Conservation (phyloP, 2,888 invertebrate genomes). For the Branchellion lobata region DNA sequence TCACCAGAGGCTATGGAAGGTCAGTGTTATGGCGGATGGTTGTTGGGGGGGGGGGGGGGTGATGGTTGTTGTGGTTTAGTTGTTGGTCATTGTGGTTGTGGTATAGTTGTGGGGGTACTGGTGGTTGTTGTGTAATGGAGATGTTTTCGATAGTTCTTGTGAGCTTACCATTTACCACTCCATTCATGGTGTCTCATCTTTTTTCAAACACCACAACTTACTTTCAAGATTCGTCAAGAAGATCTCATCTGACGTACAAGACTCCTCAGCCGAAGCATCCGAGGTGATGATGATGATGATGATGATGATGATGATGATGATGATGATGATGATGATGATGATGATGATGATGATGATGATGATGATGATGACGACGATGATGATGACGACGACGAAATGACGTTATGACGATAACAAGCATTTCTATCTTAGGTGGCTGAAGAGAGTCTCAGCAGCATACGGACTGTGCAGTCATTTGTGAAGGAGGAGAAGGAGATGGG, state of each 20-base stretch:
- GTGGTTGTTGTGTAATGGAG: no score
- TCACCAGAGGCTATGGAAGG: slow-evolving; percentile 72
- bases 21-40: no score
- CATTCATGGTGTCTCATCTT: no score
- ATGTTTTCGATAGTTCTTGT: no score
- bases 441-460: slow-evolving; percentile 82
- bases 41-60: slow-evolving; percentile 56
- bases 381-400: slow-evolving; percentile 29
- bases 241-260: slow-evolving; percentile 76
- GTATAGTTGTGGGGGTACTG: no score
- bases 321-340: not conserved
- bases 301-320: not conserved
- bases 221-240: slow-evolving; percentile 68
- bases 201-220: no score
- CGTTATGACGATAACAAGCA: no score
- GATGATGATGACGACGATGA: not conserved
- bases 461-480: slow-evolving; percentile 89
- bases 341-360: not conserved
- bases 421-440: slow-evolving; percentile 77
- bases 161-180: no score
- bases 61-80: no score
- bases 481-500: slow-evolving; percentile 78
- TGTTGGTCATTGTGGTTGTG: no score
- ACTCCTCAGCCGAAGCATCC: slow-evolving; percentile 67
- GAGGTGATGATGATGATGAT: slow-evolving; percentile 65